phyloP scores from a whole-genome alignment of 2,888 invertebrate species.

The Leptinotarsa tumamoca region DNA sequence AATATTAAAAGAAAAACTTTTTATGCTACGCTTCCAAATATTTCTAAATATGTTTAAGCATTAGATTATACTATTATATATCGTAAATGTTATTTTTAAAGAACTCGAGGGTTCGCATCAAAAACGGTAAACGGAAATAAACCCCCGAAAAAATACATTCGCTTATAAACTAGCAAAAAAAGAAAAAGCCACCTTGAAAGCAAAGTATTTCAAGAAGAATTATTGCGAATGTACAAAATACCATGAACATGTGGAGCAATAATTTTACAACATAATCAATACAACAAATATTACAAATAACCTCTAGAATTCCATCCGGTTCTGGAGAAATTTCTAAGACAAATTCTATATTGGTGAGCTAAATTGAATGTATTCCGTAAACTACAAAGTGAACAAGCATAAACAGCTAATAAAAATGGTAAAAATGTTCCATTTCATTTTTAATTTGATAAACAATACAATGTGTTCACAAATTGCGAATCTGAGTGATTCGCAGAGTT shows the following conservation, averaged over 20 bases:
- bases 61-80: constrained; percentile 55
- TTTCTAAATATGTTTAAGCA: constrained; percentile 59
- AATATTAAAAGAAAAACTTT: constrained; percentile 50
- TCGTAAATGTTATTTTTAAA: constrained; percentile 49
- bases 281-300: constrained; percentile 51
- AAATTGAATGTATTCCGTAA: constrained; percentile 53
- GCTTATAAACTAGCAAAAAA: constrained; percentile 51
- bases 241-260: constrained; percentile 47
- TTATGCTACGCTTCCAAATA: constrained; percentile 56
- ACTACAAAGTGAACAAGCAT: constrained; percentile 53
- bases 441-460: constrained; percentile 41
- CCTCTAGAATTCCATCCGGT: constrained; percentile 52
- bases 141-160: constrained; percentile 50
- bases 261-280: constrained; percentile 52
- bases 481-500: constrained; percentile 37
- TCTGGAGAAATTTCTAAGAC: constrained; percentile 52
- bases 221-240: constrained; percentile 40
- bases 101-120: constrained; percentile 44
- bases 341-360: constrained; percentile 57
- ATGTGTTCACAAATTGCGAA: constrained; percentile 44
- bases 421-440: constrained; percentile 29
- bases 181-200: constrained; percentile 32
- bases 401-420: constrained; percentile 55
- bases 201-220: constrained; percentile 35
- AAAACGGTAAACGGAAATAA: constrained; percentile 44